Conservation (phyloP, 2,888 invertebrate genomes). For the Furcula furcula region DNA sequence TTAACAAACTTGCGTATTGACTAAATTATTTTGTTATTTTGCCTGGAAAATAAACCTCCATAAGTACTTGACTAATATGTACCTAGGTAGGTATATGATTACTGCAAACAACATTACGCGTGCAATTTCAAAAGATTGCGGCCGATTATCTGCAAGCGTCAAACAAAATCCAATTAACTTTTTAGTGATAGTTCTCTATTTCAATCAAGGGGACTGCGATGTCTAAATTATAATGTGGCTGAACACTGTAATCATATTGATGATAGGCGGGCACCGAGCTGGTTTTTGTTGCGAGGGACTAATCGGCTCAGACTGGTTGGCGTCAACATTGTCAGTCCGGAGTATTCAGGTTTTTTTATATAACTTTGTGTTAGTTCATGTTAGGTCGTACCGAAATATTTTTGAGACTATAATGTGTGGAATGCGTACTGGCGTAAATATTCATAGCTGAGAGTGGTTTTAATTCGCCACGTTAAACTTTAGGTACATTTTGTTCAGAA, state of each 20-base stretch:
- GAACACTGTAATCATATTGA: constrained; percentile 43
- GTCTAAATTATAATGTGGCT: constrained; percentile 32
- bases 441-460: too few relatives aligned
- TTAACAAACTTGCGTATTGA: too few relatives aligned
- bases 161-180: constrained; percentile 5
- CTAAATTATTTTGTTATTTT: too few relatives aligned
- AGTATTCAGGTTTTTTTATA: too few relatives aligned
- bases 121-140: background rate
- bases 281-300: constrained; percentile 35
- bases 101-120: background rate
- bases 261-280: constrained; percentile 35
- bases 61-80: too few relatives aligned
- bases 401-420: too few relatives aligned
- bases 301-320: constrained; percentile 37
- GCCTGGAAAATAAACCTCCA: too few relatives aligned
- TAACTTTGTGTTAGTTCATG: too few relatives aligned
- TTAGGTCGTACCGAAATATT: too few relatives aligned
- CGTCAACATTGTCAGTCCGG: constrained; percentile 36
- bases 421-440: too few relatives aligned
- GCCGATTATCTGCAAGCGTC: background rate
- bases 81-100: background rate
- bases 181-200: constrained; percentile 20
- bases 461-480: too few relatives aligned
- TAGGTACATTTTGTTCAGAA: too few relatives aligned
- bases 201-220: constrained; percentile 31